phyloP scores from a whole-genome alignment of 2,113 vertebrate species.

The Chlamydotis undulata region DNA sequence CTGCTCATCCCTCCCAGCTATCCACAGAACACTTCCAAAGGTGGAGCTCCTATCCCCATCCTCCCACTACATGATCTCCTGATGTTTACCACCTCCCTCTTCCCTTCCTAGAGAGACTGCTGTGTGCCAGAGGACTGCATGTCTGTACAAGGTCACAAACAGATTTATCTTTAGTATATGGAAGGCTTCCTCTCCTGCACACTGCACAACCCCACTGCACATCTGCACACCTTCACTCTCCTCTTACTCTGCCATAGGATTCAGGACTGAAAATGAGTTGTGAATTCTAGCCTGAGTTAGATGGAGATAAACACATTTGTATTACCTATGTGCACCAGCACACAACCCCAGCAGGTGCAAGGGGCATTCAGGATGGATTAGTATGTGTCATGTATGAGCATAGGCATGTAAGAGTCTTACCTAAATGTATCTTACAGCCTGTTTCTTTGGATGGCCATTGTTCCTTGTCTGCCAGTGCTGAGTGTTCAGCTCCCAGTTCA shows the following conservation, averaged over 20 bases:
- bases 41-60: neutral
- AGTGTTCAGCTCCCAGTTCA: neutral
- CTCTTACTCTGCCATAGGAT: neutral
- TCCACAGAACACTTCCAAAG: neutral
- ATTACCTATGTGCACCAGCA: neutral
- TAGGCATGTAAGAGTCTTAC: neutral
- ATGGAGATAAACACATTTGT: neutral
- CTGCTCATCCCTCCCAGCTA: neutral
- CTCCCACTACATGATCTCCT: neutral
- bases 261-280: neutral
- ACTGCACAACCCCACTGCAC: neutral
- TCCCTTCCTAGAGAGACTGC: neutral
- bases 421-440: neutral
- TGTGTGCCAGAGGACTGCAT: fast-evolving
- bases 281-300: neutral
- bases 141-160: neutral
- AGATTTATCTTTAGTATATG: neutral
- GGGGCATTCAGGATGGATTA: neutral
- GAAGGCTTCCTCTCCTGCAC: neutral
- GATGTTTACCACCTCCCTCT: neutral
- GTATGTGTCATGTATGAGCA: neutral
- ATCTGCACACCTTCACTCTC: neutral
- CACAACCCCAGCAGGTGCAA: neutral
- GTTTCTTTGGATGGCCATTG: neutral
- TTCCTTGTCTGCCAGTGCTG: neutral